Percentiles rank a stretch among this genome's conserved stretches.
Conservation (phyloP, 1,140 invertebrate genomes). For the Meloidogyne floridensis region DNA sequence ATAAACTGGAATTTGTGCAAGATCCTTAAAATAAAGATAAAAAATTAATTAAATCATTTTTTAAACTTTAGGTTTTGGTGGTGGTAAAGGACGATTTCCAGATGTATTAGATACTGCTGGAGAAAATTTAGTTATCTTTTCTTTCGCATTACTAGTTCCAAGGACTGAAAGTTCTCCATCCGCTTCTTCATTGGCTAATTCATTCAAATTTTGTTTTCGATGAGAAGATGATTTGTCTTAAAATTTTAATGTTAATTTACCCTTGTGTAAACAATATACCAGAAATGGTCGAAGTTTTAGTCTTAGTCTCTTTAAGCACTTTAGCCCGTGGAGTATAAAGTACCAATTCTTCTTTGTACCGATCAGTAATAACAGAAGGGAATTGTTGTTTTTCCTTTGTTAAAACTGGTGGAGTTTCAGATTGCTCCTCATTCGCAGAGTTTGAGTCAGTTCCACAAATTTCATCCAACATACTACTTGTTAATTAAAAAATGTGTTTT, state of each 20-base stretch:
- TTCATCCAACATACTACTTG: conserved; percentile 7
- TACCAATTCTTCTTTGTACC: conserved; percentile 29
- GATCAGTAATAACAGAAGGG: conserved; percentile 31
- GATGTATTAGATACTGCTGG: not conserved
- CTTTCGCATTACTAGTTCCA: conserved; percentile 8
- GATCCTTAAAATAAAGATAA: conserved; percentile 25
- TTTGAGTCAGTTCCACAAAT: not conserved
- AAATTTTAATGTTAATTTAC: not conserved
- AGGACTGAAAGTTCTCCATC: conserved; percentile 21
- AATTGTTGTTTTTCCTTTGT: conserved; percentile 27
- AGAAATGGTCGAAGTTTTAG: not conserved
- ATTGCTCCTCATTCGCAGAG: not conserved
- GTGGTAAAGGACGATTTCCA: conserved; percentile 3
- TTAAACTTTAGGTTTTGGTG: conserved; percentile 25
- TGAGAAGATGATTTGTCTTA: conserved; percentile 31
- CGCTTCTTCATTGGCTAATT: conserved; percentile 18
- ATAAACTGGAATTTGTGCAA: conserved; percentile 40
- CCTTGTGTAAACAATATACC: not conserved
- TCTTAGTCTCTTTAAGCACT: conserved; percentile 13
- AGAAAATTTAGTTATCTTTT: conserved; percentile 10
- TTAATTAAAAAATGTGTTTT: not conserved
- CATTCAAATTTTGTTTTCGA: conserved; percentile 36
- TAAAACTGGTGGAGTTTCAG: conserved; percentile 24
- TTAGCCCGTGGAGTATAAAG: conserved; percentile 36
- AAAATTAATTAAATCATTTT: not conserved